Conservation (phyloP, 2,888 invertebrate genomes). For the Sphaerophoria taeniata region DNA sequence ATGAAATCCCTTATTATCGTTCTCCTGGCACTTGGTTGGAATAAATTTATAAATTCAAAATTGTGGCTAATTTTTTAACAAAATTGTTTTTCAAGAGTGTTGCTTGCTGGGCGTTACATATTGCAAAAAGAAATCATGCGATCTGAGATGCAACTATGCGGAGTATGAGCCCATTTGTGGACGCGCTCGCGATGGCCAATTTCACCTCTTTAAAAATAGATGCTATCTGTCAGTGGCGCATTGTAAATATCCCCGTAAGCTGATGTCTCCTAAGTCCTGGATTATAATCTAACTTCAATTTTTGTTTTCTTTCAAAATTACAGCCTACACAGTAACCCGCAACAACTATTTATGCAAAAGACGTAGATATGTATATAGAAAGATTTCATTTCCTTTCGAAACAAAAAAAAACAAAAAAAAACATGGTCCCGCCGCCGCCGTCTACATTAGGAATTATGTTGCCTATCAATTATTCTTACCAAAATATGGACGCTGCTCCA, state of each 20-base stretch:
- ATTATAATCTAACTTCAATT: neutral
- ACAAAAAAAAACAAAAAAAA: too few relatives aligned
- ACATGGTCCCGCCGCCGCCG: too few relatives aligned
- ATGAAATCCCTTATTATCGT: neutral
- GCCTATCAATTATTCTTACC: too few relatives aligned
- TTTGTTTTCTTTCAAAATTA: neutral
- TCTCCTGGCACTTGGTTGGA: constrained; percentile 13
- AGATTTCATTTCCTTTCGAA: too few relatives aligned
- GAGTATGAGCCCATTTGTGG: neutral
- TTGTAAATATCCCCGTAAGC: constrained; percentile 3
- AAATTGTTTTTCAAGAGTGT: constrained; percentile 20
- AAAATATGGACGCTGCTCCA: too few relatives aligned
- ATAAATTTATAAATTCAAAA: neutral
- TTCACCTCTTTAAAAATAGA: neutral
- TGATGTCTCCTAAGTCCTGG: too few relatives aligned
- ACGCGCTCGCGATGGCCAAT: neutral
- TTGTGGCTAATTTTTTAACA: neutral
- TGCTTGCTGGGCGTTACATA: constrained; percentile 4
- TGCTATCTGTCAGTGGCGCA: constrained; percentile 23
- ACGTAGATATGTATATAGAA: too few relatives aligned
- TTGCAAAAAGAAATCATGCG: neutral
- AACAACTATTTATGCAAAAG: too few relatives aligned
- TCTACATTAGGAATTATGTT: too few relatives aligned
- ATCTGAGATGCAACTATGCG: neutral
- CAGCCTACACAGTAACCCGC: constrained; percentile 22